Evolutionary conservation across 2,113 vertebrate genomes (phyloP).

Genomic region (Poeciliopsis prolifica): DNA sequence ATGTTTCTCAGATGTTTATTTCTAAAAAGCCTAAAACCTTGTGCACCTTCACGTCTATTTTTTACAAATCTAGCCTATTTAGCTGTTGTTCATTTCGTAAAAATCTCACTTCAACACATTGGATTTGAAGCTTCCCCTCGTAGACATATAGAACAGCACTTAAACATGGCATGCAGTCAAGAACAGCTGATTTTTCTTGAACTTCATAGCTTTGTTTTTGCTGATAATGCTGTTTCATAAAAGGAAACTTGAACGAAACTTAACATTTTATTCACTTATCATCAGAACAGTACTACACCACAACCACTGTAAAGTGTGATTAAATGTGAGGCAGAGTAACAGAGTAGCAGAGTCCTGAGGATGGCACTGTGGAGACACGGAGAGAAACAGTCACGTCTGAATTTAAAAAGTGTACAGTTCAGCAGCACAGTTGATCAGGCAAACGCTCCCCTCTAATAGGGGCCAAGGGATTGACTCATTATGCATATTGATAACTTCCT

Average conservation of each 20-base stretch:
- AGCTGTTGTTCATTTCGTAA: background rate
- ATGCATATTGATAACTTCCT: slow-evolving; percentile 49
- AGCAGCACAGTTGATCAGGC: slow-evolving; percentile 38
- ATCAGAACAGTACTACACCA: background rate
- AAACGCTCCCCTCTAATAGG: slow-evolving; percentile 30
- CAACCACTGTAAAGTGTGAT: slow-evolving; percentile 4
- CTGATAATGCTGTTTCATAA: background rate
- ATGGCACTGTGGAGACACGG: slow-evolving; percentile 72
- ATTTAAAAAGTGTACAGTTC: slow-evolving; percentile 32
- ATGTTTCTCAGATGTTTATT: background rate
- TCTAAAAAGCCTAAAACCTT: background rate
- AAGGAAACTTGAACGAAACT: slow-evolving; percentile 7
- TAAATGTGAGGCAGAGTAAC: background rate
- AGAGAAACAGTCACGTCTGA: slow-evolving; percentile 27
- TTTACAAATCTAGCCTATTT: background rate
- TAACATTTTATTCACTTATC: background rate
- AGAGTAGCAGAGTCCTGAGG: slow-evolving; percentile 57
- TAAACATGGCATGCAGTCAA: slow-evolving; percentile 34
- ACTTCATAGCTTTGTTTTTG: background rate
- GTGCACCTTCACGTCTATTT: background rate
- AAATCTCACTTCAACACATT: background rate
- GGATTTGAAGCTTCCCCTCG: slow-evolving; percentile 29
- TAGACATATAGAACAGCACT: slow-evolving; percentile 36
- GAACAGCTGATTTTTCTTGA: slow-evolving; percentile 1
- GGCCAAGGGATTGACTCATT: slow-evolving; percentile 35